phyloP scores from a whole-genome alignment of 2,113 vertebrate genomes.

The Cyanoderma ruficeps region DNA sequence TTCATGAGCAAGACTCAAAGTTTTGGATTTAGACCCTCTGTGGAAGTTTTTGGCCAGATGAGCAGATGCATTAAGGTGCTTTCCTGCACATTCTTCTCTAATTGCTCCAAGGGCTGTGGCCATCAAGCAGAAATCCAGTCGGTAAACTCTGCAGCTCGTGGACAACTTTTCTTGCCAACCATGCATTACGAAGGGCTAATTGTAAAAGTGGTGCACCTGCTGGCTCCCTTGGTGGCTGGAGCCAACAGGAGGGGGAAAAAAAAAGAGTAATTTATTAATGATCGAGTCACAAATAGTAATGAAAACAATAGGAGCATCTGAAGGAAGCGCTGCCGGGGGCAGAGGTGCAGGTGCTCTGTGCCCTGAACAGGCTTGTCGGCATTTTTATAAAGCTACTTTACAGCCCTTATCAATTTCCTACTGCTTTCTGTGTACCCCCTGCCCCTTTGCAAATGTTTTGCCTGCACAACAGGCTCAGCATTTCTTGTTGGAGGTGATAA shows the following conservation, averaged over 20 bases:
- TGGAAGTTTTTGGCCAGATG: not conserved
- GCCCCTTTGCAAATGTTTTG: slow-evolving; percentile 69
- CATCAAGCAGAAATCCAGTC: slow-evolving; percentile 43
- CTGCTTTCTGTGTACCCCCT: slow-evolving; percentile 64
- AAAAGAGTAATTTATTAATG: slow-evolving; percentile 77
- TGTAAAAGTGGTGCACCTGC: slow-evolving; percentile 79
- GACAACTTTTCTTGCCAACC: slow-evolving; percentile 77
- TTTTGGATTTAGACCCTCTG: not conserved
- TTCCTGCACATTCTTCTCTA: slow-evolving; percentile 55
- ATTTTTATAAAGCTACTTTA: slow-evolving; percentile 74
- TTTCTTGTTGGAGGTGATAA: slow-evolving; percentile 68
- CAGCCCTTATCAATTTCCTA: slow-evolving; percentile 66
- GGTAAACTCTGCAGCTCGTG: slow-evolving; percentile 54
- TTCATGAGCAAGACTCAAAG: not conserved
- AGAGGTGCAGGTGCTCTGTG: slow-evolving; percentile 71
- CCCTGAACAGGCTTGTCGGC: slow-evolving; percentile 68
- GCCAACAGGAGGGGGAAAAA: slow-evolving; percentile 21
- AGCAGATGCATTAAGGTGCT: not conserved
- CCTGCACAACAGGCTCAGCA: slow-evolving; percentile 67
- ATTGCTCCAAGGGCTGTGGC: slow-evolving; percentile 45
- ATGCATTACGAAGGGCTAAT: slow-evolving; percentile 76
- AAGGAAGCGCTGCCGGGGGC: slow-evolving; percentile 64
- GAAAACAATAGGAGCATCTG: slow-evolving; percentile 73
- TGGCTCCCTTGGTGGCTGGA: slow-evolving; percentile 71
- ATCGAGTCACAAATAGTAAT: slow-evolving; percentile 76